Percentiles rank a stretch among this genome's conserved stretches.
phyloP scores from a whole-genome alignment of 2,113 vertebrate species.

The Nothoprocta pentlandii region DNA sequence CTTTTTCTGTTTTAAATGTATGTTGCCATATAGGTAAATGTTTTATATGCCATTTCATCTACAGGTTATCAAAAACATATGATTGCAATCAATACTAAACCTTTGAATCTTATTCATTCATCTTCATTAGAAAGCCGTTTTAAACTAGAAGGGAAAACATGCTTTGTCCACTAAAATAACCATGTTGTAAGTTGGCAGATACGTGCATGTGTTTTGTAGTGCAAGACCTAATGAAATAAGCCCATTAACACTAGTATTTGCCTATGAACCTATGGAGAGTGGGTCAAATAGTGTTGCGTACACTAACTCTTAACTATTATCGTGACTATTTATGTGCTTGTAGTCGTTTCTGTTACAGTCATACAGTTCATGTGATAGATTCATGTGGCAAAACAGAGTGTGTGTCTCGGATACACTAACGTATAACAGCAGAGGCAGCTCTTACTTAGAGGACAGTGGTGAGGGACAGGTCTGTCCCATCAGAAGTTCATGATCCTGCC shows the following conservation, averaged over 20 bases:
- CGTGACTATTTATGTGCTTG: background rate
- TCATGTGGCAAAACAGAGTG: background rate
- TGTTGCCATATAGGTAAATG: background rate
- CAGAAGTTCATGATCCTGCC: background rate
- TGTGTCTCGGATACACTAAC: background rate
- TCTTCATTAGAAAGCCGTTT: background rate
- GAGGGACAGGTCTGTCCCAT: background rate
- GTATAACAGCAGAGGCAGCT: background rate
- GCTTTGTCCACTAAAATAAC: background rate
- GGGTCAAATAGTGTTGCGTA: background rate
- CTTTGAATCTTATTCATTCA: background rate
- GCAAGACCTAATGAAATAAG: background rate
- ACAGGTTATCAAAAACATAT: background rate
- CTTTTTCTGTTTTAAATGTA: background rate
- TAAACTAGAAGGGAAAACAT: background rate
- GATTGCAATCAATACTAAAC: background rate
- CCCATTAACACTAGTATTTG: background rate
- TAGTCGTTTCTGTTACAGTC: background rate
- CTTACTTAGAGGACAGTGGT: background rate
- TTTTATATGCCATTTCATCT: background rate
- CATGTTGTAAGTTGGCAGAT: background rate
- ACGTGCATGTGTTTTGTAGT: background rate
- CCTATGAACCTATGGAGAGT: background rate
- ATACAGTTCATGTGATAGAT: accelerated
- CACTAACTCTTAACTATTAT: background rate